Evolutionary conservation across 2,888 invertebrate species (phyloP).

Genomic region (Eupithecia insigniata): DNA sequence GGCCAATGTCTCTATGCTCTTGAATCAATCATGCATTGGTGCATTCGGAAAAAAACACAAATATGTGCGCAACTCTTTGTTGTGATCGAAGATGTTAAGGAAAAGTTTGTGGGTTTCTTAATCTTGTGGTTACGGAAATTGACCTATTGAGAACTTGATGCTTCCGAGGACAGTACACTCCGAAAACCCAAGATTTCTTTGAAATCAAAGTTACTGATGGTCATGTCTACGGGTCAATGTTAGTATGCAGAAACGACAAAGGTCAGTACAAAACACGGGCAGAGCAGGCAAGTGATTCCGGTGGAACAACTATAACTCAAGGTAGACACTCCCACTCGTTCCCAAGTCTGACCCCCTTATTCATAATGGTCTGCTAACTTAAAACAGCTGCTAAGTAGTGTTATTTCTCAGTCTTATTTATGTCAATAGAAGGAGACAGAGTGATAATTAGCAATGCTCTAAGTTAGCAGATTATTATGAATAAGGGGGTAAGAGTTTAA

Average conservation of each 20-base stretch:
- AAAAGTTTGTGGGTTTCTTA: background rate
- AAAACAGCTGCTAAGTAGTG: too few relatives aligned
- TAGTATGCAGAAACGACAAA: constrained; percentile 37
- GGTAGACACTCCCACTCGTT: constrained; percentile 26
- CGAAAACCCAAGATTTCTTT: background rate
- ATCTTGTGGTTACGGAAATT: background rate
- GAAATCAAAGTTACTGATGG: background rate
- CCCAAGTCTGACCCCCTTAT: constrained; percentile 21
- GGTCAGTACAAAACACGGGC: constrained; percentile 28
- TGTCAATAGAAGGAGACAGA: too few relatives aligned
- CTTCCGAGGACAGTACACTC: background rate
- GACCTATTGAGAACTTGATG: background rate
- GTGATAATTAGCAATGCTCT: too few relatives aligned
- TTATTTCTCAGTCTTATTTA: too few relatives aligned
- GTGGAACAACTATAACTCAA: constrained; percentile 30
- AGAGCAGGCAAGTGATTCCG: constrained; percentile 37
- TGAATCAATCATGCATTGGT: constrained; percentile 57
- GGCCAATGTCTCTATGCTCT: constrained; percentile 43
- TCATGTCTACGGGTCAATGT: constrained; percentile 3
- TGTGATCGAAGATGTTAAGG: constrained; percentile 7
- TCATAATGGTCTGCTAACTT: too few relatives aligned
- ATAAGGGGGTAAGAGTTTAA: too few relatives aligned
- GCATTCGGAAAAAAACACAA: constrained; percentile 55
- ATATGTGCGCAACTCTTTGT: constrained; percentile 39
- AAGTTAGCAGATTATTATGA: too few relatives aligned